phyloP scores from a whole-genome alignment of 2,113 vertebrate species.

The Psammodynastes pulverulentus region DNA sequence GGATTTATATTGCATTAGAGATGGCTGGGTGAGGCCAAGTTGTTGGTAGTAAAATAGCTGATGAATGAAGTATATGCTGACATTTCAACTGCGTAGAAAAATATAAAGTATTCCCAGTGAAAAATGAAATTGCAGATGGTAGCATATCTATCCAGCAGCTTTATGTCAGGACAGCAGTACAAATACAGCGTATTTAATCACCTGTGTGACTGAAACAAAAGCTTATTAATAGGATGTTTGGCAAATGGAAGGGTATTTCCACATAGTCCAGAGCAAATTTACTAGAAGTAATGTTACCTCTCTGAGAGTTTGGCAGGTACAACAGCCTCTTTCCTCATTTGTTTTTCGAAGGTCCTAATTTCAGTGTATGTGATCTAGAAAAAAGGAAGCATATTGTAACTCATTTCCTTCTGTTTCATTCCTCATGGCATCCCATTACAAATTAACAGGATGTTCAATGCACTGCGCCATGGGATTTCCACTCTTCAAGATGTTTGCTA shows the following conservation, averaged over 20 bases:
- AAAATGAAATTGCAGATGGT: not conserved
- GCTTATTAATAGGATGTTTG: not conserved
- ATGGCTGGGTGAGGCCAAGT: not conserved
- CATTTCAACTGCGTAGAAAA: not conserved
- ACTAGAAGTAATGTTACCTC: slow-evolving; percentile 57
- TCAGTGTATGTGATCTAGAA: slow-evolving; percentile 77
- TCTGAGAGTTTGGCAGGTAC: slow-evolving; percentile 39
- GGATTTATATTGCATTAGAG: not conserved
- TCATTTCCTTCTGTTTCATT: not conserved
- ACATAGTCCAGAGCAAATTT: not conserved
- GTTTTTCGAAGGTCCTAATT: slow-evolving; percentile 83
- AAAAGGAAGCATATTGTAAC: slow-evolving; percentile 33
- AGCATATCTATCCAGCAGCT: not conserved
- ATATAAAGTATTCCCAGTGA: not conserved
- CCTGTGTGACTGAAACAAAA: not conserved
- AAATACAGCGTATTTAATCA: not conserved
- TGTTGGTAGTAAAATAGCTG: not conserved
- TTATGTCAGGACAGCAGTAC: not conserved
- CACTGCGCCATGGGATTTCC: not conserved
- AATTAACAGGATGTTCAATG: not conserved
- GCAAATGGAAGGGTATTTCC: not conserved
- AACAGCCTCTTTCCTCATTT: slow-evolving; percentile 62
- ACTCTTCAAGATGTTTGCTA: not conserved
- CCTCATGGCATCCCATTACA: not conserved
- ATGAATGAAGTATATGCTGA: not conserved